Conservation (phyloP, 2,888 invertebrate genomes). For the Agrilus mali region DNA sequence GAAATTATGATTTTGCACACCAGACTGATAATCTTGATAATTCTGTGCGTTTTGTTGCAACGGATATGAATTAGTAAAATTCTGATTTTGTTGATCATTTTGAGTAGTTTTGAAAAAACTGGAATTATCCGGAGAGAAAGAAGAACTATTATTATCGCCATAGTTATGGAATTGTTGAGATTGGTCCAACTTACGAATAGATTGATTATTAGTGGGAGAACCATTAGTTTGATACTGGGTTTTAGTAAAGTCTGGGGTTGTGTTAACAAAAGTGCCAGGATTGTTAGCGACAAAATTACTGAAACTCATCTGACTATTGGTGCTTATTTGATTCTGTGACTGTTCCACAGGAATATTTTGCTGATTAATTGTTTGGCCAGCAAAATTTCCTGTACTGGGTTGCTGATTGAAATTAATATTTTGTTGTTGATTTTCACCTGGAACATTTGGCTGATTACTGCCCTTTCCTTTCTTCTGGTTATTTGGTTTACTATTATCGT, state of each 20-base stretch:
- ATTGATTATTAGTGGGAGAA: constrained; percentile 4
- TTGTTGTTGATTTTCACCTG: constrained; percentile 5
- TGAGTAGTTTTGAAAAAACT: constrained; percentile 1
- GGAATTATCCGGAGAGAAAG: background rate
- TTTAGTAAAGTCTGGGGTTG: background rate
- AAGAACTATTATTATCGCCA: no score
- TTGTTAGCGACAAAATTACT: background rate
- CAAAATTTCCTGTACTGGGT: background rate
- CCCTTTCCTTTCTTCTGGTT: constrained; percentile 7
- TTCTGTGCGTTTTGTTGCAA: background rate
- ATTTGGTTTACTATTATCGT: constrained; percentile 4
- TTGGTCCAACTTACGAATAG: background rate
- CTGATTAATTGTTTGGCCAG: background rate
- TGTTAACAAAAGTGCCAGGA: background rate
- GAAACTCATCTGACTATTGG: no score
- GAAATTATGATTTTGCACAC: constrained; percentile 2
- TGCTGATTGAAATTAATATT: constrained; percentile 23
- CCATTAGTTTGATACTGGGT: constrained; percentile 1
- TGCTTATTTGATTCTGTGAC: no score
- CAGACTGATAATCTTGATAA: no score
- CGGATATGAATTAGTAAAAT: constrained; percentile 4
- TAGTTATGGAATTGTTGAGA: no score
- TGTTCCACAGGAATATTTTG: constrained; percentile 1
- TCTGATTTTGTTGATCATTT: constrained; percentile 9
- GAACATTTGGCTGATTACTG: constrained; percentile 2